phyloP scores from a whole-genome alignment of 1,140 invertebrate genomes.

The Papilio polyxenes region DNA sequence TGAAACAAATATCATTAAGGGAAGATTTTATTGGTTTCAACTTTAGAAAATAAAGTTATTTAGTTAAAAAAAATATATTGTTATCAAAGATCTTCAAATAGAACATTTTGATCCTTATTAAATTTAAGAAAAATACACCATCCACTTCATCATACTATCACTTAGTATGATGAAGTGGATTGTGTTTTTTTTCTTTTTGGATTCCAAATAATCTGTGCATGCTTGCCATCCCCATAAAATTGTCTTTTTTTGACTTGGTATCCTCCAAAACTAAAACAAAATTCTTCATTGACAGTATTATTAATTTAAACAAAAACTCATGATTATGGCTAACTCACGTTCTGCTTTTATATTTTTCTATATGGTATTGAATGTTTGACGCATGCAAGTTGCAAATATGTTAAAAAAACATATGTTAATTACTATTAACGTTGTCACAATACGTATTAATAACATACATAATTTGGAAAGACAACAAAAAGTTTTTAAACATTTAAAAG shows the following conservation, averaged over 20 bases:
- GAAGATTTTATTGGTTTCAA: not conserved
- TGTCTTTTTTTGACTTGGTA: not conserved
- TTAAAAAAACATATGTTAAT: not conserved
- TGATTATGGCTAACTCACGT: not conserved
- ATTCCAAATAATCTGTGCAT: not conserved
- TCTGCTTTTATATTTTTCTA: not conserved
- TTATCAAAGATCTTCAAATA: not conserved
- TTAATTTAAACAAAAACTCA: not conserved
- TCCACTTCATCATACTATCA: not conserved
- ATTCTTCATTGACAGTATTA: not conserved
- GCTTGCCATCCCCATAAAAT: not conserved
- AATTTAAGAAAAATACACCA: not conserved
- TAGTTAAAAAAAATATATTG: not conserved
- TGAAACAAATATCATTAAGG: not conserved
- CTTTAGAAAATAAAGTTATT: not conserved
- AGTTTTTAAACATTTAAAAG: constrained; percentile 1
- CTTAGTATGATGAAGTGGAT: too few species aligned
- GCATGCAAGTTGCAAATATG: not conserved
- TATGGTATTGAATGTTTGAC: not conserved
- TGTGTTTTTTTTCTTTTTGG: too few species aligned
- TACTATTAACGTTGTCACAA: not conserved
- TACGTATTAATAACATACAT: not conserved
- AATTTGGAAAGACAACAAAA: constrained; percentile 12
- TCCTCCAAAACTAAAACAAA: not conserved
- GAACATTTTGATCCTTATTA: not conserved